Evolutionary conservation across 2,113 vertebrate species (phyloP).

Genomic region (Carollia perspicillata): DNA sequence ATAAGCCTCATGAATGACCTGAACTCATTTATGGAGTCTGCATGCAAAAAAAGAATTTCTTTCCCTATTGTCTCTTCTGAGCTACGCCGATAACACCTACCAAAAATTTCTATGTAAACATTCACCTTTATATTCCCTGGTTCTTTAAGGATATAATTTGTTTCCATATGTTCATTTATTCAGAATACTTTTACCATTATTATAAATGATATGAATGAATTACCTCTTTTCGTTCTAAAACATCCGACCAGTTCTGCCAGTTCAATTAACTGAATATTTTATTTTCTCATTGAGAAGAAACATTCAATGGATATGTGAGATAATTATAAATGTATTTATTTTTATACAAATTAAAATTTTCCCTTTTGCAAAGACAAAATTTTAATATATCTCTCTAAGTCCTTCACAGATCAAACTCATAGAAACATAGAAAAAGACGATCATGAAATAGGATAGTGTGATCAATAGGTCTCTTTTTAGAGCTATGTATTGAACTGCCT

Average conservation of each 20-base stretch:
- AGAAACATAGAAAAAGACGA: neutral
- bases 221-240: neutral
- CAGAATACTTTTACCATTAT: neutral
- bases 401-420: neutral
- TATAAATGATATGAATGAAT: neutral
- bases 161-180: neutral
- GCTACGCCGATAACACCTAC: fast-evolving
- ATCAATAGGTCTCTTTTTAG: neutral
- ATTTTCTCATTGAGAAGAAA: neutral
- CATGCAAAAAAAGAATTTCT: neutral
- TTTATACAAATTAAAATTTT: neutral
- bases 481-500: neutral
- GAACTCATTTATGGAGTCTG: neutral
- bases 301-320: neutral
- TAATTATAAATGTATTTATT: neutral
- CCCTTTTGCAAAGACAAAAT: neutral
- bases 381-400: neutral
- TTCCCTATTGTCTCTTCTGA: neutral
- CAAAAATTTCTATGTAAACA: neutral
- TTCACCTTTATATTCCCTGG: neutral
- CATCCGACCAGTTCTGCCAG: neutral
- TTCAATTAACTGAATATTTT: neutral
- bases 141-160: neutral
- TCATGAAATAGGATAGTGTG: neutral
- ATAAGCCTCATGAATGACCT: neutral